Percentiles rank a stretch among this genome's conserved stretches.
phyloP scores from a whole-genome alignment of 2,888 invertebrate species.

The Netelia melanura region DNA sequence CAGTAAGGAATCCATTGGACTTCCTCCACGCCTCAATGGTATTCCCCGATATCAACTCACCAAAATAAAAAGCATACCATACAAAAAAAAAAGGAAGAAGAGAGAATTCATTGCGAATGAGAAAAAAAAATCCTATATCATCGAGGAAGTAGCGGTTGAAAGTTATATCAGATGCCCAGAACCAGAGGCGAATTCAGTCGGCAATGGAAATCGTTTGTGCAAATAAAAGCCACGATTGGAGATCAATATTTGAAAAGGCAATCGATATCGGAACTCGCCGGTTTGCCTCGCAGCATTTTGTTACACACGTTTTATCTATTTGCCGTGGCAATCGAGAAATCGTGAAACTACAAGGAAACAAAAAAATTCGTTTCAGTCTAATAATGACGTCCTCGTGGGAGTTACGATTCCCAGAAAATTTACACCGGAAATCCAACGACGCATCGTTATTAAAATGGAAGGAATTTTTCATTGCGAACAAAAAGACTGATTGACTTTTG shows the following conservation, averaged over 20 bases:
- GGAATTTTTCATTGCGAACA: no score
- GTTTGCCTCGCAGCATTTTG: neutral
- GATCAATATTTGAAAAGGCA: conserved; percentile 62
- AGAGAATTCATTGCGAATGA: neutral
- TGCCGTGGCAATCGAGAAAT: conserved; percentile 22
- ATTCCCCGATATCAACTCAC: no score
- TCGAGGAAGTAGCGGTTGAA: conserved; percentile 15
- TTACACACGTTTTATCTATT: conserved; percentile 48
- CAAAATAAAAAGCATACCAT: neutral
- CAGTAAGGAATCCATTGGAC: no score
- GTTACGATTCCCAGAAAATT: conserved; percentile 18
- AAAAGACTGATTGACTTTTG: conserved; percentile 30
- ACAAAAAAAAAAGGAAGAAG: neutral
- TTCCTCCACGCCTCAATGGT: no score
- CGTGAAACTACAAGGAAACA: neutral
- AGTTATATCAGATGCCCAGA: neutral
- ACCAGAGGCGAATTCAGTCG: conserved; percentile 7
- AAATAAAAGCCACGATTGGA: conserved; percentile 58
- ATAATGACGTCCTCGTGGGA: neutral
- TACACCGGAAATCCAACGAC: conserved; percentile 15
- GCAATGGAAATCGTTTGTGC: conserved; percentile 53
- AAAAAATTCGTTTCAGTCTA: conserved; percentile 3
- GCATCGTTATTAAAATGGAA: neutral
- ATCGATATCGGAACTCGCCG: conserved; percentile 60
- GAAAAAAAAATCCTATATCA: neutral